A percentile compares a stretch with the other conserved stretches of the same genome.
Conservation (phyloP, 1,140 invertebrate species). For the Mylabris phalerata region DNA sequence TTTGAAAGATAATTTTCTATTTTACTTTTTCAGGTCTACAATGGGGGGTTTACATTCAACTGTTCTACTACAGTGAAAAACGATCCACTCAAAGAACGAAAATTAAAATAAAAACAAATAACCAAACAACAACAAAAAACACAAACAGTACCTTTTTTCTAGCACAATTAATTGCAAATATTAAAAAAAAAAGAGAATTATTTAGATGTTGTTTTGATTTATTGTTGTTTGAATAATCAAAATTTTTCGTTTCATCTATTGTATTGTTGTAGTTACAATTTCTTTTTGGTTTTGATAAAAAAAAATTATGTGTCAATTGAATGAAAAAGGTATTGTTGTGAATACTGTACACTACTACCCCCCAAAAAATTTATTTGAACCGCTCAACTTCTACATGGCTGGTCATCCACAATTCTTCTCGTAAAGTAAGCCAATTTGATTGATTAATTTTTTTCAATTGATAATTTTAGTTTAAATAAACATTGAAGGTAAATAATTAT, state of each 20-base stretch:
- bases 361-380: constrained; percentile 10
- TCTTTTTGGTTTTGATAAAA: background rate
- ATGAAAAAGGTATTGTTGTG: background rate
- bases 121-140: too few species aligned
- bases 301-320: background rate
- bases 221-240: background rate
- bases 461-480: too few species aligned
- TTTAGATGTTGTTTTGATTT: constrained; percentile 11
- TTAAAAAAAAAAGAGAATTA: constrained; percentile 3
- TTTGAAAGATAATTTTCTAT: too few species aligned
- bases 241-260: background rate
- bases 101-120: too few species aligned
- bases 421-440: constrained; percentile 6
- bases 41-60: constrained; percentile 5
- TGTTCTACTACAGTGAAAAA: constrained; percentile 8
- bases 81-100: too few species aligned
- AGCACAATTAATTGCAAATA: too few species aligned
- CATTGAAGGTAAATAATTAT: too few species aligned
- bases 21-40: constrained; percentile 8
- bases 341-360: constrained; percentile 3
- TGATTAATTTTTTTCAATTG: background rate
- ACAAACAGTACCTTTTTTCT: too few species aligned
- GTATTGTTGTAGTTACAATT: constrained; percentile 4
- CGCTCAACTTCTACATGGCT: constrained; percentile 12
- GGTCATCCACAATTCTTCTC: constrained; percentile 10